Percentiles rank a stretch among this genome's conserved stretches.
phyloP scores from a whole-genome alignment of 2,113 vertebrate species.

The Megaceryle torquata region DNA sequence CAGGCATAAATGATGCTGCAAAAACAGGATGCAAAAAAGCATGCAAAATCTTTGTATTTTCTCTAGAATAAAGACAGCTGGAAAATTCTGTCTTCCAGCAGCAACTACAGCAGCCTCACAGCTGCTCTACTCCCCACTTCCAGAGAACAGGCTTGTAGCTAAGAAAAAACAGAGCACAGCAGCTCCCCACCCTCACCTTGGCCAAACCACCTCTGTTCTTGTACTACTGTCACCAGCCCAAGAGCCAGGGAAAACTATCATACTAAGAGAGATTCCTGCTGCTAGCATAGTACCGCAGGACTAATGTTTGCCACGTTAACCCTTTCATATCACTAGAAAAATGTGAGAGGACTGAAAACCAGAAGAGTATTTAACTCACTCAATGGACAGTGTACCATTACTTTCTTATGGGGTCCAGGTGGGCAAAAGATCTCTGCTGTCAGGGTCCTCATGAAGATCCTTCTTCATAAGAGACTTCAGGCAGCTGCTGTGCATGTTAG shows the following conservation, averaged over 20 bases:
- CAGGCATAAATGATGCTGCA: not conserved
- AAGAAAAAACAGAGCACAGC: not conserved
- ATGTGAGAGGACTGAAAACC: not conserved
- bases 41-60: not conserved
- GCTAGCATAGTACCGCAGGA: not conserved
- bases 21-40: not conserved
- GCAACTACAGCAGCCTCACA: not conserved
- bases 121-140: not conserved
- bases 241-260: not conserved
- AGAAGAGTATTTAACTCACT: not conserved
- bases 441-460: not conserved
- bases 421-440: not conserved
- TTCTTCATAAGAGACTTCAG: not conserved
- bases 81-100: not conserved
- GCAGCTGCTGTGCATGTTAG: not conserved
- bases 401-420: not conserved
- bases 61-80: not conserved
- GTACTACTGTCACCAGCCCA: not conserved
- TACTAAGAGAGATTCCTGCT: not conserved
- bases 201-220: not conserved
- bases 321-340: not conserved
- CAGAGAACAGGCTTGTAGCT: not conserved
- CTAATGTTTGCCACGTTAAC: not conserved
- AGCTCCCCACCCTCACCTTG: not conserved
- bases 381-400: not conserved